phyloP scores from a whole-genome alignment of 2,113 vertebrate species.

The Cichladusa arquata region DNA sequence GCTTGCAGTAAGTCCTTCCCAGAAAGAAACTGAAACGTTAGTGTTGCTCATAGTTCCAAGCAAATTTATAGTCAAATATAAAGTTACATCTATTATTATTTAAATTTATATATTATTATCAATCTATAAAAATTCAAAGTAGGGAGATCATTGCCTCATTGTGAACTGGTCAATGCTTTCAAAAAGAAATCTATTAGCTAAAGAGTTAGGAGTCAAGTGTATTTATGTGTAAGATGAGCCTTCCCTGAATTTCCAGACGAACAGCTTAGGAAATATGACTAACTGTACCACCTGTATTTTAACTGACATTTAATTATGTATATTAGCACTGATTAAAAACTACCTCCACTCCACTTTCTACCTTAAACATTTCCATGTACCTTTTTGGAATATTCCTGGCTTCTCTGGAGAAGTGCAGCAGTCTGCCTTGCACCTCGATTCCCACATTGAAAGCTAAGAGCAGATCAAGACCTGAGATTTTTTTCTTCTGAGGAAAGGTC shows the following conservation, averaged over 20 bases:
- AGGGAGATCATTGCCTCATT: background rate
- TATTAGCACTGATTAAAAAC: background rate
- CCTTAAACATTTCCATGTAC: conserved; percentile 58
- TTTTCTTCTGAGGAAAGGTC: conserved; percentile 67
- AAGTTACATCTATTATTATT: background rate
- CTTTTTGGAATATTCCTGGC: conserved; percentile 89
- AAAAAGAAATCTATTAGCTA: background rate
- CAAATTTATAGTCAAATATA: background rate
- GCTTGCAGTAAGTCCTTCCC: background rate
- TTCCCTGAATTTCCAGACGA: background rate
- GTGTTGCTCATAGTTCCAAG: background rate
- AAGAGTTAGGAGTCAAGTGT: background rate
- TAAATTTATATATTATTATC: background rate
- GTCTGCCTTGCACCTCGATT: conserved; percentile 88
- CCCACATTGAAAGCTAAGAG: conserved; percentile 92
- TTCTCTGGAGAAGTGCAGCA: conserved; percentile 88
- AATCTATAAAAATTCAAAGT: background rate
- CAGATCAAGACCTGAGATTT: conserved; percentile 83
- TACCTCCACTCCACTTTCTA: background rate
- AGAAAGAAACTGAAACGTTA: background rate
- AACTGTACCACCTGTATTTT: background rate
- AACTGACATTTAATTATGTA: background rate
- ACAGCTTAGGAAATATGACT: background rate
- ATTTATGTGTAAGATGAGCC: background rate
- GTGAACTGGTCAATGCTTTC: background rate